Conservation (phyloP, 2,888 invertebrate species). For the Neuroscelio doddi region DNA sequence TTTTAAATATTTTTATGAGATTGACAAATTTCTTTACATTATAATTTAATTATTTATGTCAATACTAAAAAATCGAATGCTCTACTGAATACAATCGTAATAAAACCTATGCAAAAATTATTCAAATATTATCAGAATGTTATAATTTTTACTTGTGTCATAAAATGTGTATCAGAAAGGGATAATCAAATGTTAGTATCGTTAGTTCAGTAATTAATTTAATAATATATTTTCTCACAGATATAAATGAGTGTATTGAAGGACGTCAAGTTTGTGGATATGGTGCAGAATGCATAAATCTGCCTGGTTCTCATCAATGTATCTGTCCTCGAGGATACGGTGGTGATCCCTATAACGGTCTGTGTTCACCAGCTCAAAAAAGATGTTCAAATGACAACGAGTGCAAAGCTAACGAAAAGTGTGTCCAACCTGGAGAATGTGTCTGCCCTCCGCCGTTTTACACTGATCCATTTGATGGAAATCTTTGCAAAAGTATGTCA, state of each 20-base stretch:
- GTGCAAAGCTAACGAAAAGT: slow-evolving; percentile 90
- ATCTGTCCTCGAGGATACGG: slow-evolving; percentile 86
- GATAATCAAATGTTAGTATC: too few species aligned
- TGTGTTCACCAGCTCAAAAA: slow-evolving; percentile 87
- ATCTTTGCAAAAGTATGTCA: slow-evolving; percentile 86
- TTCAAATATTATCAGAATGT: too few species aligned
- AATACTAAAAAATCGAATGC: too few species aligned
- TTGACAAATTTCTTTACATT: too few species aligned
- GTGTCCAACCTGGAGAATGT: slow-evolving; percentile 93
- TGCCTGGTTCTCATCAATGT: slow-evolving; percentile 84
- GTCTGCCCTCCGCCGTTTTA: slow-evolving; percentile 93
- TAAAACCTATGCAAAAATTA: too few species aligned
- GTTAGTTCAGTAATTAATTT: too few species aligned
- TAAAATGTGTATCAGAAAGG: too few species aligned
- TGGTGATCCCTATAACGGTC: slow-evolving; percentile 86
- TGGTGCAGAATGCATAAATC: slow-evolving; percentile 90
- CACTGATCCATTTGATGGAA: slow-evolving; percentile 85
- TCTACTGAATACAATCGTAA: too few species aligned
- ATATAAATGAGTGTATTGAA: slow-evolving; percentile 88
- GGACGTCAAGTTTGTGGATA: slow-evolving; percentile 86
- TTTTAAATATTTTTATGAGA: too few species aligned
- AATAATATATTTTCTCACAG: slow-evolving; percentile 68
- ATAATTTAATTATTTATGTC: too few species aligned
- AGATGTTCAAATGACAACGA: slow-evolving; percentile 87
- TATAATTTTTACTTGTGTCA: too few species aligned